These are phyloP conservation scores for Hormiphora californensis DNA, from an alignment of 37 sponge, comb jelly and placozoan species.

Conservation along the genomic window DNA sequence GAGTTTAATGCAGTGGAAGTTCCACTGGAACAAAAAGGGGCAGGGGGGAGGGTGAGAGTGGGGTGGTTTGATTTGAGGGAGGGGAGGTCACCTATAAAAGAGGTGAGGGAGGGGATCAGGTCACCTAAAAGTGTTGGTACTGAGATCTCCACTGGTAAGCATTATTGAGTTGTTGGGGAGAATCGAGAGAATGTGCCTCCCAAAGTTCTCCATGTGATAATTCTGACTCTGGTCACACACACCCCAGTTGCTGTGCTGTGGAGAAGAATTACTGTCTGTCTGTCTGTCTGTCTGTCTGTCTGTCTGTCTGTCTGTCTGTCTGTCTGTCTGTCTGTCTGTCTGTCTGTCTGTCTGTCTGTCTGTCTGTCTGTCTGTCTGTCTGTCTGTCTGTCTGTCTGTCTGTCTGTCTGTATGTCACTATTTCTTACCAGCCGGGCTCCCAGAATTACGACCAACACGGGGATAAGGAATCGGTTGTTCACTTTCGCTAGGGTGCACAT, in stretches of 20 bases:
- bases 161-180: constrained; percentile 29
- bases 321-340: not conserved
- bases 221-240: constrained; percentile 35
- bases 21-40: too few relatives aligned
- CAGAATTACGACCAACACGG: not conserved
- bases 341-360: not conserved
- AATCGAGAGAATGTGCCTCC: not conserved
- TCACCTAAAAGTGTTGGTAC: constrained; percentile 54
- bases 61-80: too few relatives aligned
- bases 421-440: too few relatives aligned
- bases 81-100: not conserved
- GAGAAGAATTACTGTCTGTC: too few relatives aligned
- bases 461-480: not conserved
- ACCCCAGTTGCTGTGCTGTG: constrained; percentile 39
- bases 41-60: too few relatives aligned
- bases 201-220: constrained; percentile 41
- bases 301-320: not conserved
- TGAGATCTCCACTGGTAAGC: constrained; percentile 34
- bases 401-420: not conserved
- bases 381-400: not conserved
- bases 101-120: not conserved
- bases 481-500: not conserved
- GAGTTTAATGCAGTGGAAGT: not conserved
- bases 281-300: not conserved
- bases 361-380: not conserved